Evolutionary conservation across 2,113 vertebrate genomes (phyloP).

Genomic region (Coptodon rendalli): DNA sequence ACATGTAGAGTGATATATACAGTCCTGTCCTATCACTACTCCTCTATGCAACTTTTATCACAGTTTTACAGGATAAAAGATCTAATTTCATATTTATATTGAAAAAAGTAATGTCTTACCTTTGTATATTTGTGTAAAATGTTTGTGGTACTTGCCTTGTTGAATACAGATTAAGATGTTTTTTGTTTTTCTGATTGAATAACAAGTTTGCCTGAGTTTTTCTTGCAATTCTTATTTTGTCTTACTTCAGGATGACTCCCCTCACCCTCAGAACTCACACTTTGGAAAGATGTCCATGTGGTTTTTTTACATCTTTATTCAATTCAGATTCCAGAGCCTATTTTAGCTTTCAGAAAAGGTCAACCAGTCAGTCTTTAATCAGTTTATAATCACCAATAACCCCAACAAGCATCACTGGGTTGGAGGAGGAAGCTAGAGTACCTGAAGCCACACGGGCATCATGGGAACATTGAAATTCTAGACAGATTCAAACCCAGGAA

Average conservation of each 20-base stretch:
- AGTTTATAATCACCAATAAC: background rate
- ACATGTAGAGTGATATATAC: background rate
- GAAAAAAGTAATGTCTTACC: conserved; percentile 81
- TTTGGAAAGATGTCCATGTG: background rate
- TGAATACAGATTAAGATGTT: conserved; percentile 28
- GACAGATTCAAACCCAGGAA: background rate
- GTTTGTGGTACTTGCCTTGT: conserved; percentile 57
- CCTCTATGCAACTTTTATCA: conserved; percentile 88
- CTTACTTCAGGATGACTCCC: background rate
- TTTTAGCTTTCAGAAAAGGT: background rate
- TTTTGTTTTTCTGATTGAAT: conserved; percentile 30
- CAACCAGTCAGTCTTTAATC: background rate
- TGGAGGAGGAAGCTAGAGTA: background rate
- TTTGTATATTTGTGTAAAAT: conserved; percentile 80
- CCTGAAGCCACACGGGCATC: background rate
- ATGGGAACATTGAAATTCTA: background rate
- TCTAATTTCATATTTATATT: conserved; percentile 98
- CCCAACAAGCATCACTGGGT: background rate
- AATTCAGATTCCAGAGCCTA: background rate
- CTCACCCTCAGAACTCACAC: background rate
- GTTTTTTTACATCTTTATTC: background rate
- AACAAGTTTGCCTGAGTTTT: conserved; percentile 1
- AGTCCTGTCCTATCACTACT: conserved; percentile 7
- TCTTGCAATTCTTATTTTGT: background rate
- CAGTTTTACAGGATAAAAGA: conserved; percentile 76